phyloP scores from a whole-genome alignment of 2,113 vertebrate genomes.

The Grammomys surdaster region DNA sequence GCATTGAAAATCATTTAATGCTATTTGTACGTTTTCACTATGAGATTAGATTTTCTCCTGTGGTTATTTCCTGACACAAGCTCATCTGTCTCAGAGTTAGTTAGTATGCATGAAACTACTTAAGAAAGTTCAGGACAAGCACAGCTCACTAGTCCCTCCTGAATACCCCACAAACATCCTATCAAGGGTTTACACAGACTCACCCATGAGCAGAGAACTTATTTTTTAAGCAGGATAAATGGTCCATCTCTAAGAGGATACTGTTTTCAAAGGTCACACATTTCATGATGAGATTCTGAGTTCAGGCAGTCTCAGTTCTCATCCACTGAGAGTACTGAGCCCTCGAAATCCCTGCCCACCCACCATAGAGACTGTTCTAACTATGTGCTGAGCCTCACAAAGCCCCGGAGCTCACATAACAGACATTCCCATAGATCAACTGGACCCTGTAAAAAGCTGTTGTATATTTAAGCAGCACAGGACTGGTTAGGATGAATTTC shows the following conservation, averaged over 20 bases:
- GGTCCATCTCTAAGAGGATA: background rate
- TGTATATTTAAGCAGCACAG: background rate
- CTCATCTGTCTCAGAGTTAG: background rate
- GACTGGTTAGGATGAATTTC: no score
- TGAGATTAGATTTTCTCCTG: background rate
- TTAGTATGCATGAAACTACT: background rate
- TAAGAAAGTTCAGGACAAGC: background rate
- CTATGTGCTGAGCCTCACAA: no score
- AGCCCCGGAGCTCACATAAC: background rate
- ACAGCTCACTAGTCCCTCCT: background rate
- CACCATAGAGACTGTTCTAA: background rate
- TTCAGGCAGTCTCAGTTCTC: background rate
- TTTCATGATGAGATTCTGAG: background rate
- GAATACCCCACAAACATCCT: background rate
- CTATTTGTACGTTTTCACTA: background rate
- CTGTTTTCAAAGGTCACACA: background rate
- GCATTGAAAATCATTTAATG: background rate
- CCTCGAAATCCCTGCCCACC: background rate
- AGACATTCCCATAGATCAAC: background rate
- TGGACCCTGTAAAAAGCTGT: background rate
- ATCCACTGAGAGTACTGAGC: background rate
- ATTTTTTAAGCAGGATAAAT: background rate
- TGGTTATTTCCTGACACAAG: background rate
- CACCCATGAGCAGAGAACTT: background rate
- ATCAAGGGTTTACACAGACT: background rate